Evolutionary conservation across 2,888 invertebrate genomes (phyloP).

Genomic region (Salpingus planirostris): DNA sequence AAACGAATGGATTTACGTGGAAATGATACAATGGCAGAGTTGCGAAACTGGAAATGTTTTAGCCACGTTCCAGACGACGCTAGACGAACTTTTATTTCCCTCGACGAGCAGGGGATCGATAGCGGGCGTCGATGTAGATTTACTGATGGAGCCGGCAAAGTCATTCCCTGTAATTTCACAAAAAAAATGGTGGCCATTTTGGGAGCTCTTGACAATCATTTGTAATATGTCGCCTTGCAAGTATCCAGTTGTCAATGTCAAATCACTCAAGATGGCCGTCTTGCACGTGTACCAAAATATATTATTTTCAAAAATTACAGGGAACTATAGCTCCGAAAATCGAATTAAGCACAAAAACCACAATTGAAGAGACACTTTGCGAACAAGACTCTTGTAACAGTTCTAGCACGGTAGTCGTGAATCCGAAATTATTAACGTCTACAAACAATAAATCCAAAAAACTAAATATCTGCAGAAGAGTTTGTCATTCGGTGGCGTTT

Average conservation of each 20-base stretch:
- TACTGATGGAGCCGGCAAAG: constrained; percentile 58
- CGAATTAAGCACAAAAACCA: constrained; percentile 58
- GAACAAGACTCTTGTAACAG: constrained; percentile 20
- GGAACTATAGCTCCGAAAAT: constrained; percentile 65
- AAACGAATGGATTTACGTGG: constrained; percentile 53
- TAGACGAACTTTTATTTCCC: constrained; percentile 58
- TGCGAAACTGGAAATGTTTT: constrained; percentile 44
- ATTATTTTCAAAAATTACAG: too few species aligned
- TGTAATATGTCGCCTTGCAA: too few species aligned
- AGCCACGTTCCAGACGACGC: constrained; percentile 55
- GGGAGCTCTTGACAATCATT: too few species aligned
- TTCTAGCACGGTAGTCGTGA: constrained; percentile 28
- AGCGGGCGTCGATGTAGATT: constrained; percentile 53
- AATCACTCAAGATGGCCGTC: too few species aligned
- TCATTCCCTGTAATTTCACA: constrained; percentile 63
- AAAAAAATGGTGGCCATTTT: too few species aligned
- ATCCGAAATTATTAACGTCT: constrained; percentile 40
- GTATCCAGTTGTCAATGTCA: too few species aligned
- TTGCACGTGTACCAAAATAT: too few species aligned
- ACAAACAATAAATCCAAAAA: constrained; percentile 8
- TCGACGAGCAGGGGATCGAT: constrained; percentile 46
- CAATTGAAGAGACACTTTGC: constrained; percentile 51
- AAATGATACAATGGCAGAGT: constrained; percentile 56
- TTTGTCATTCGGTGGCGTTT: constrained; percentile 26
- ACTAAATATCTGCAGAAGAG: constrained; percentile 20